Evolutionary conservation across 2,113 vertebrate genomes (phyloP), one percentile per base, ranked within the genome.

Genomic region (Tragelaphus imberbis): DNA sequence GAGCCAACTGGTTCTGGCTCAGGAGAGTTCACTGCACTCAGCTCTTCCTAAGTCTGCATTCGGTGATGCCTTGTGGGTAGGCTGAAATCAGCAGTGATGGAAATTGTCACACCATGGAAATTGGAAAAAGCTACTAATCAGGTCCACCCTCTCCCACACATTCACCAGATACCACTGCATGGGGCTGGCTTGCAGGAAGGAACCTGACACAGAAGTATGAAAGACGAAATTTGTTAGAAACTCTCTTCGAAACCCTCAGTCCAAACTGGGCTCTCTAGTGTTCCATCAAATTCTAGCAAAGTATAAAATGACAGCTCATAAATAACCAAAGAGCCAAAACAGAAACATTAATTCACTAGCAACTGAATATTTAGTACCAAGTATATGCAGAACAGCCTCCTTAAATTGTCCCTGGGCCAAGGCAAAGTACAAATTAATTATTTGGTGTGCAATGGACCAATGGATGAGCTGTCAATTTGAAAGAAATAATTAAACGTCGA

Each of bases 201-300:
- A 85, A 63, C 58, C 58, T 36, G 47, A 63, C 47, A 19, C 3
- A 84, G 93, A 92, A 81, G 36, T 44, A 94, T 44, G 36, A 71
- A 97, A 82, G n/a, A 40, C 0, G 5, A 71, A 91, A 88, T 91
- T 61, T 79, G 44, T 82, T 86, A 82, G 15, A 93, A 68, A 91
- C 30, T 33, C 28, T 77, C 92, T 80, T n/a, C 11, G 82, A 96
- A 93, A 84, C 86, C 44, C 86, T 87, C 55, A 51, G 55, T 93
- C 44, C 90, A 90, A 51, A 84, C 8, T 96, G 80, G n/a, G 56
- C 71, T 68, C 33, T 90, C 21, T 63, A 47, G 36, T 27, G 27
- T 95, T 96, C 65, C 79, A 97, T 58, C 68, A 61, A 58, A 65
- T 89, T 86, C 93, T 85, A 94, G 36, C 79, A 61, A 92, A 21